phyloP scores from a whole-genome alignment of 1,140 invertebrate species.

The Chionoecetes opilio region DNA sequence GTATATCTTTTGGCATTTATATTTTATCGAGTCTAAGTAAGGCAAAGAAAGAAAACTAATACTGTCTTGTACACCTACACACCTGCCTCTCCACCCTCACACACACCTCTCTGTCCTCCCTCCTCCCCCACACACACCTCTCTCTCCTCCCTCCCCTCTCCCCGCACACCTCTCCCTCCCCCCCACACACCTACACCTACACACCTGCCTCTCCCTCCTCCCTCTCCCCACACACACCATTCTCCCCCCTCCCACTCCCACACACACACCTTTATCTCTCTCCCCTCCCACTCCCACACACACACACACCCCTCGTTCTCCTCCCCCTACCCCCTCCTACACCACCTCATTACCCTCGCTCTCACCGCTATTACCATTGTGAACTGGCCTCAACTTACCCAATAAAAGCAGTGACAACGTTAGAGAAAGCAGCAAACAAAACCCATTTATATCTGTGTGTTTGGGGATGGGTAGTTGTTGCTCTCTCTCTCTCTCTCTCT shows the following conservation, averaged over 20 bases:
- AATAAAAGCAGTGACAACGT: not conserved
- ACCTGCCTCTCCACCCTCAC: no score
- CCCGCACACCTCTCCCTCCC: not conserved
- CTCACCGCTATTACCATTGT: not conserved
- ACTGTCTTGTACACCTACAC: no score
- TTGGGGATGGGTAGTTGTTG: conserved; percentile 19
- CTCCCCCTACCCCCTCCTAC: not conserved
- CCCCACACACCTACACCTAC: not conserved
- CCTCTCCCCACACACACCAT: no score
- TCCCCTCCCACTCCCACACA: not conserved
- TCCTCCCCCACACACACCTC: not conserved
- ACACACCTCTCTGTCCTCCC: not conserved
- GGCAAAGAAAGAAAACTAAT: no score
- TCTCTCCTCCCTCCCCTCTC: not conserved
- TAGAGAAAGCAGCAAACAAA: not conserved
- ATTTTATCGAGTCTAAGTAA: no score
- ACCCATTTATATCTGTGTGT: not conserved
- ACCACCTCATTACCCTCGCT: conserved; percentile 12
- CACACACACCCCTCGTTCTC: not conserved
- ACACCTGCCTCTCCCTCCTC: not conserved
- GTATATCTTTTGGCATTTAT: no score
- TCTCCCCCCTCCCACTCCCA: not conserved
- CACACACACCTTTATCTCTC: not conserved
- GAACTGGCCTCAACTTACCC: not conserved
- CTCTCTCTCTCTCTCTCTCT: conserved; percentile 29